Conservation (phyloP, 1,140 invertebrate species). For the Coptotermes formosanus region DNA sequence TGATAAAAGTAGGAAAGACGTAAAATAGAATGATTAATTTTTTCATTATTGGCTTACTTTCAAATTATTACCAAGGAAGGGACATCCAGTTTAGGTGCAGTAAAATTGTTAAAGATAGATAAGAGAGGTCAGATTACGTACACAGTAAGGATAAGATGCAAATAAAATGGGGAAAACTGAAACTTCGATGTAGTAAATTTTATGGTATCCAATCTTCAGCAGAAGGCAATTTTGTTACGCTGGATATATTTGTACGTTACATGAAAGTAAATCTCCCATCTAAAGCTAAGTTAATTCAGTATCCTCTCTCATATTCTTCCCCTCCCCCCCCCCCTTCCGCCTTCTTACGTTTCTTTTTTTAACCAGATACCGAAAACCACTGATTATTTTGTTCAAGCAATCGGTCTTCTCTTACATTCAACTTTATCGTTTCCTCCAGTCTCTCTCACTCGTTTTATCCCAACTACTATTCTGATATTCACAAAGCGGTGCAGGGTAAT, state of each 20-base stretch:
- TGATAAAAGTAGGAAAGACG: too few relatives aligned
- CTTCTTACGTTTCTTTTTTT: neutral
- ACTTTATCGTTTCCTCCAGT: neutral
- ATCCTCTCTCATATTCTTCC: neutral
- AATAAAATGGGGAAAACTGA: neutral
- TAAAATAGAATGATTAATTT: too few relatives aligned
- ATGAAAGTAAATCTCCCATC: neutral
- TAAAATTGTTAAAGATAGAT: too few relatives aligned
- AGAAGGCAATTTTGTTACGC: neutral
- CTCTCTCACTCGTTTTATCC: neutral
- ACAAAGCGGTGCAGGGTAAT: neutral
- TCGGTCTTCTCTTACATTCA: neutral
- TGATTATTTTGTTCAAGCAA: constrained; percentile 9
- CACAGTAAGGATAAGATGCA: neutral
- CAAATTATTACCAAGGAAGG: too few relatives aligned
- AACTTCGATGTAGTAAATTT: neutral
- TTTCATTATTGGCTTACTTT: too few relatives aligned
- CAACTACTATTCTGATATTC: neutral
- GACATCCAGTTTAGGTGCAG: too few relatives aligned
- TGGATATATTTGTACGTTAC: neutral
- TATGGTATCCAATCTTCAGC: neutral
- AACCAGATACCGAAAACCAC: neutral
- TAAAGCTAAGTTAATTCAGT: neutral
- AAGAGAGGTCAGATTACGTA: too few relatives aligned
- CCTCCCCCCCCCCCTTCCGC: neutral